Evolutionary conservation across 2,797 vertebrate species (phyloP).

Genomic region (Zalophus californianus): DNA sequence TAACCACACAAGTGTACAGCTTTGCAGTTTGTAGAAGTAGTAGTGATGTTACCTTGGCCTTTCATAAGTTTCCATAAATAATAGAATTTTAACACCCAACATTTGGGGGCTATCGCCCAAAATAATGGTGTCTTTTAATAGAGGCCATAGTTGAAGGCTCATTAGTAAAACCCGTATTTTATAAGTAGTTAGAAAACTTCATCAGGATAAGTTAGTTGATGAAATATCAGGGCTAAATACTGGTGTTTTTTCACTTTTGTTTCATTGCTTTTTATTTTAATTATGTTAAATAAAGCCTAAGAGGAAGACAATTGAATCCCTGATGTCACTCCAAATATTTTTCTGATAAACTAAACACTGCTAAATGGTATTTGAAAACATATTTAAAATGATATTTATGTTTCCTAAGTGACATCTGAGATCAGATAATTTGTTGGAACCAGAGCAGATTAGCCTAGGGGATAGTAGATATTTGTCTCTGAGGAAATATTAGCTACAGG

Average conservation of each 20-base stretch:
- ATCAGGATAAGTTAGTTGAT: conserved; percentile 21
- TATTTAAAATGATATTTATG: conserved; percentile 70
- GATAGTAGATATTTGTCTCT: conserved; percentile 58
- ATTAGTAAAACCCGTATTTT: conserved; percentile 37
- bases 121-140: background rate
- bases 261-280: conserved; percentile 61
- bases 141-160: background rate
- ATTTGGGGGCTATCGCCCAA: background rate
- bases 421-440: conserved; percentile 65
- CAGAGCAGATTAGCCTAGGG: conserved; percentile 52
- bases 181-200: conserved; percentile 37
- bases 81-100: background rate
- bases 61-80: background rate
- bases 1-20: background rate
- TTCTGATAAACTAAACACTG: conserved; percentile 64
- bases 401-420: conserved; percentile 67
- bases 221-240: background rate
- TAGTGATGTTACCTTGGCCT: background rate
- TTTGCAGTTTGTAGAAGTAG: background rate
- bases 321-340: conserved; percentile 66
- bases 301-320: conserved; percentile 16
- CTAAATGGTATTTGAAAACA: conserved; percentile 66
- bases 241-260: conserved; percentile 25
- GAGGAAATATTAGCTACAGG: conserved; percentile 59
- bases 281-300: conserved; percentile 56